A percentile compares a stretch with the other conserved stretches of the same genome.
Conservation (phyloP, 2,797 vertebrate species). For the Ambastaia sidthimunki region DNA sequence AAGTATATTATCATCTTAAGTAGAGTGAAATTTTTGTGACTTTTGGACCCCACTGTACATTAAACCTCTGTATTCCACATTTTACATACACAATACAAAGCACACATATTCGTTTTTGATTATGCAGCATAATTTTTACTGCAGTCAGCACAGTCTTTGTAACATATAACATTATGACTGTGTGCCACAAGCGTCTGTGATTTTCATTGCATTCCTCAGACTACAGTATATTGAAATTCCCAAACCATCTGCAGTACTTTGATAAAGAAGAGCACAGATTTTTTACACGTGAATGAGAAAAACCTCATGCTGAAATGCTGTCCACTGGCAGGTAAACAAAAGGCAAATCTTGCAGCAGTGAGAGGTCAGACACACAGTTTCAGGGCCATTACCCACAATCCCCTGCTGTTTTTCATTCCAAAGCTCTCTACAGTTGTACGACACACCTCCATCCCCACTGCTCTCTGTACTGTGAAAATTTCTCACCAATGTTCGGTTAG, state of each 20-base stretch:
- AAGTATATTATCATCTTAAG: too few species aligned
- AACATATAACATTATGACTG: slow-evolving; percentile 5
- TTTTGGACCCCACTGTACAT: neutral
- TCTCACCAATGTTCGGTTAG: slow-evolving; percentile 38
- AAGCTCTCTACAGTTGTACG: slow-evolving; percentile 45
- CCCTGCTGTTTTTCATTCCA: slow-evolving; percentile 60
- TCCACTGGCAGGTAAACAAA: slow-evolving; percentile 43
- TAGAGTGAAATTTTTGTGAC: too few species aligned
- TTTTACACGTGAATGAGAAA: slow-evolving; percentile 6
- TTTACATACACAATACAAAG: neutral
- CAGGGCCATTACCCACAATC: slow-evolving; percentile 60
- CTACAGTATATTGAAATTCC: slow-evolving; percentile 11
- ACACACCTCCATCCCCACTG: slow-evolving; percentile 26
- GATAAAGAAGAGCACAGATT: slow-evolving; percentile 37
- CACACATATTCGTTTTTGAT: slow-evolving; percentile 18
- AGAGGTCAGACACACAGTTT: slow-evolving; percentile 60
- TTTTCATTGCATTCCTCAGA: slow-evolving; percentile 12
- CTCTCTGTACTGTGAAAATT: slow-evolving; percentile 24
- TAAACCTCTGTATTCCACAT: neutral
- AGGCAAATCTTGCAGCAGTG: slow-evolving; percentile 51
- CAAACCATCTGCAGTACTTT: slow-evolving; percentile 10
- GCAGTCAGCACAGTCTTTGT: slow-evolving; percentile 21
- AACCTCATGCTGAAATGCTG: slow-evolving; percentile 36
- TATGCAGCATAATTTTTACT: slow-evolving; percentile 15
- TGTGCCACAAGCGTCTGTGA: slow-evolving; percentile 9